Base-by-base conservation (phyloP, 2,113 vertebrate species). In the Parus major region DNA sequence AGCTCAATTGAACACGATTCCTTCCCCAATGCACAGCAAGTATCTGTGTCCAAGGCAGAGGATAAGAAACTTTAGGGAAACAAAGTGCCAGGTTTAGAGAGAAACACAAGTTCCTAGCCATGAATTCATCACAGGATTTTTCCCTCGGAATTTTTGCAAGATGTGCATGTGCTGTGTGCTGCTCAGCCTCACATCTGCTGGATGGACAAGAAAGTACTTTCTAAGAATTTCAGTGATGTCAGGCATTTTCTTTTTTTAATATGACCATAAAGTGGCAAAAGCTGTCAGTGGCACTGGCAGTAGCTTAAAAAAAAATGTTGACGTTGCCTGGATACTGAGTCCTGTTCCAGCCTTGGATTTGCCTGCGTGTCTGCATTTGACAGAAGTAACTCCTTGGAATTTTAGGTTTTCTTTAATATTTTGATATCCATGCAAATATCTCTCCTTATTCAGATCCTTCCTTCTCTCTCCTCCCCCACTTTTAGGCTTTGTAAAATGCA, bases 251-350 rank as follows among this genome's bases (percentile, higher is more conserved):
- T 78, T 76, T 81, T 71, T 79, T 50, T 36, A 41, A 61, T 49
- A 73, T 72, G 79, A 69, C 57, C 82, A 75, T 77, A 69, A 96
- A 94, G 73, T 89, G 78, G 86, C 88, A 93, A 85, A 92, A 90
- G 80, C 77, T 90, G 86, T 82, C 95, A 95, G 83, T 0, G 0
- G 63, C 2, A 2, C 65, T 88, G 90, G 86, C 69, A 90, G 56
- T 13, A 94, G 80, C 88, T 92, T 79, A 91, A 92, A 35, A 89
- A 84, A 84, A 92, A 87, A 44, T 25, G 91, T 83, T 91, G 89
- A 69, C 0, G 63, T 97, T 97, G 96, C 96, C 76, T 93, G 87
- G 95, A 90, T 91, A 95, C 93, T 0, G 88, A 95, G 82, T 88
- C 68, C 55, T 16, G 24, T 87, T 96, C 73, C 61, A 44, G 88